Evolutionary conservation across 2,113 vertebrate species (phyloP), one percentile per base, ranked within the genome.

Genomic region (Tretioscincus oriximinensis): DNA sequence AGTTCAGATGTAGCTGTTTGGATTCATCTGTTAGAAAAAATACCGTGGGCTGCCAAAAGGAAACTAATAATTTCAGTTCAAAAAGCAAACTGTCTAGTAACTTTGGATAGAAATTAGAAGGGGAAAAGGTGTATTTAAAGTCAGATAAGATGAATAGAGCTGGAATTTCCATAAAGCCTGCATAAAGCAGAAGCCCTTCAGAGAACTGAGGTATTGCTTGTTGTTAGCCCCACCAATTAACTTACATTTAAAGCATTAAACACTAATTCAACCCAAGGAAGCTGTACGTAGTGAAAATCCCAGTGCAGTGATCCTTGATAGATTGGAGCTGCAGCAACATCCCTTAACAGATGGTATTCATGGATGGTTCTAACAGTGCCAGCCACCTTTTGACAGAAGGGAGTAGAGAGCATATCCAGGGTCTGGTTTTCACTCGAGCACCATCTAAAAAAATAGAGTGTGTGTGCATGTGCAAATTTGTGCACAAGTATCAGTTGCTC

Each of bases 201-300:
- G 68, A 63, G 41, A 72, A 72, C 54, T 29, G 26, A 64, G 58
- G n/a, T 20, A 64, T 80, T 63, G 68, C 58, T 72, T 47, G 21
- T 49, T 64, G 68, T 49, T 80, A 64, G 78, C 69, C 28, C 20
- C 21, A 49, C 18, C 78, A 80, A 64, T 80, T 72, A 80, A 72
- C 78, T 72, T 64, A 63, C 24, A 72, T 80, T 72, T 72, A 80
- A 72, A 72, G 35, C 69, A 80, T 64, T 80, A 80, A 80, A 49
- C 20, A 72, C 35, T 60, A 80, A 64, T 80, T 60, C 35, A 64
- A 11, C 20, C 71, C 58, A 80, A 69, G 78, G 64, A n/a, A 80
- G 63, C 68, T 64, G 69, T 20, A 28, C 41, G 26, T 11, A 49
- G 35, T 16, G 64, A 41, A 80, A 80, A 63, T 80, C 78, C 78